Conservation (phyloP, 2,888 invertebrate genomes). For the Subacronicta megacephala region DNA sequence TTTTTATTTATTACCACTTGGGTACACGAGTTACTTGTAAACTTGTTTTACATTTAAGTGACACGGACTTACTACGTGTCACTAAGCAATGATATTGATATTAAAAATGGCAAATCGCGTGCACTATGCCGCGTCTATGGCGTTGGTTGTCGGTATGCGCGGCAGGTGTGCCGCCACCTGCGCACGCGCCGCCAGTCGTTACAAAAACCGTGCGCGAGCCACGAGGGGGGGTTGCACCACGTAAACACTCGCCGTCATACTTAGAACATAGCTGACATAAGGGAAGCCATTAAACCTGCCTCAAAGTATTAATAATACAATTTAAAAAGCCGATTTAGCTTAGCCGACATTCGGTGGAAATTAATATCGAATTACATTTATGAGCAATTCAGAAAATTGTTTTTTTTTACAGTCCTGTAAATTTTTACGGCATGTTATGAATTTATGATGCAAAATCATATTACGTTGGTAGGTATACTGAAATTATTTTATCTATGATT, state of each 20-base stretch:
- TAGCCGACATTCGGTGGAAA: constrained; percentile 46
- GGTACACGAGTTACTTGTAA: neutral
- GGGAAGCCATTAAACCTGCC: constrained; percentile 78
- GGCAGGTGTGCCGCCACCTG: constrained; percentile 89
- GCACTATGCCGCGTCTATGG: constrained; percentile 78
- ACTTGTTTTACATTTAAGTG: neutral
- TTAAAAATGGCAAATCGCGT: constrained; percentile 67
- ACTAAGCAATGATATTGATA: constrained; percentile 14
- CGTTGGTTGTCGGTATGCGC: constrained; percentile 73
- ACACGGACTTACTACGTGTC: neutral
- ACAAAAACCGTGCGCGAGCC: constrained; percentile 79
- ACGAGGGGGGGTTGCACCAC: constrained; percentile 64
- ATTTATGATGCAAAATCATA: neutral
- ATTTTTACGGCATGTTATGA: constrained; percentile 5
- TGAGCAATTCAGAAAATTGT: constrained; percentile 17
- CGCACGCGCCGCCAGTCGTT: constrained; percentile 84
- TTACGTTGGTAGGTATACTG: no score
- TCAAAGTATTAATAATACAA: constrained; percentile 65
- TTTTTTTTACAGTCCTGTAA: constrained; percentile 32
- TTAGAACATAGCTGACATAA: constrained; percentile 66
- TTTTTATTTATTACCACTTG: no score
- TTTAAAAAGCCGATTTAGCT: constrained; percentile 65
- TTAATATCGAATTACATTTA: constrained; percentile 56
- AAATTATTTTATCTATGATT: neutral
- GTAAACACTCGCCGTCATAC: constrained; percentile 64